Evolutionary conservation across 2,797 vertebrate species (phyloP).

Genomic region (Diglossa cyanea): DNA sequence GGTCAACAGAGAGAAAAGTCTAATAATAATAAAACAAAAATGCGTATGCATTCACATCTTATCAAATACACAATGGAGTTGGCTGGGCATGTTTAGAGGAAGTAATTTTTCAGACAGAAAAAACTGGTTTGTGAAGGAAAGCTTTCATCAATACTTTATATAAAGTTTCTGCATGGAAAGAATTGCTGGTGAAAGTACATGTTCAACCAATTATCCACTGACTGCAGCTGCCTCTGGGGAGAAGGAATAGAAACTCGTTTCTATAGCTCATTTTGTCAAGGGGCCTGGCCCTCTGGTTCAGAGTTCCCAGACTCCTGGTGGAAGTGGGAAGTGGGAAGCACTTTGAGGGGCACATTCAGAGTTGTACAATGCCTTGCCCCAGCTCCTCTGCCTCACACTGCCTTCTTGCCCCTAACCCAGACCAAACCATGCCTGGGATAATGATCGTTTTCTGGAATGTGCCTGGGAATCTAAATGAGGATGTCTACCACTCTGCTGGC

Average conservation of each 20-base stretch:
- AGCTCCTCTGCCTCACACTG: neutral
- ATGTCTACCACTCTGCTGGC: neutral
- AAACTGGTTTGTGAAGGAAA: neutral
- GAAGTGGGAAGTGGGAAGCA: neutral
- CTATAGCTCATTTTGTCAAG: neutral
- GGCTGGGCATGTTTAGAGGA: neutral
- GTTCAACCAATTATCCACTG: neutral
- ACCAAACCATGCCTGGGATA: fast-evolving
- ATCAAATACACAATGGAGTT: neutral
- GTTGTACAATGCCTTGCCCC: neutral
- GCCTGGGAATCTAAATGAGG: neutral
- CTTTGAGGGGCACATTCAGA: neutral
- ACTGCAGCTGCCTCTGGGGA: neutral
- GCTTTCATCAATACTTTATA: neutral
- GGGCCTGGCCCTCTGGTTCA: neutral
- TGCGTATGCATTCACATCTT: neutral
- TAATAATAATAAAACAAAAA: neutral
- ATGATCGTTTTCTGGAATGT: neutral
- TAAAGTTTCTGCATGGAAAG: neutral
- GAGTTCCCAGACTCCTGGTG: neutral
- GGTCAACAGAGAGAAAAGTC: neutral
- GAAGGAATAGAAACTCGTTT: neutral
- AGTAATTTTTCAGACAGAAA: neutral
- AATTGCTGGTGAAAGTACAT: neutral
- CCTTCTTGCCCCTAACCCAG: fast-evolving